phyloP scores from a whole-genome alignment of 2,797 vertebrate species.

The Eospalax fontanierii region DNA sequence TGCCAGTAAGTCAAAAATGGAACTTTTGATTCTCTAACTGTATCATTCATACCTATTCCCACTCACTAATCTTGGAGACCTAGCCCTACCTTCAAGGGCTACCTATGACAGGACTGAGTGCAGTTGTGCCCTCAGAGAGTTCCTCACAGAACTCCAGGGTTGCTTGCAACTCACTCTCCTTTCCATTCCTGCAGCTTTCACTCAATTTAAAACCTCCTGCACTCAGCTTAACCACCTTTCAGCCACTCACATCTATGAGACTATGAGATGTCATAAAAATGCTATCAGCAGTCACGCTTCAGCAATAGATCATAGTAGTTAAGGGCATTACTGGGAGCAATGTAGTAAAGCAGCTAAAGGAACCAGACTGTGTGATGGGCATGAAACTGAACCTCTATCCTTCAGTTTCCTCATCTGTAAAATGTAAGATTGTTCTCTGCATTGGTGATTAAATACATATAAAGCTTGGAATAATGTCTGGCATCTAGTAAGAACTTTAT shows the following conservation, averaged over 20 bases:
- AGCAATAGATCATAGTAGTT: not conserved
- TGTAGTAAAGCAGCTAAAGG: not conserved
- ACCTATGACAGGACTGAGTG: not conserved
- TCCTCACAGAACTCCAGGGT: not conserved
- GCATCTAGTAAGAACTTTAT: not conserved
- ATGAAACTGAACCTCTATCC: not conserved
- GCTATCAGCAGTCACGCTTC: not conserved
- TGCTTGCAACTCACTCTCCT: not conserved
- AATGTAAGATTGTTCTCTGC: not conserved
- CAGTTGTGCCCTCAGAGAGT: not conserved
- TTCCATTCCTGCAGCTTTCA: not conserved
- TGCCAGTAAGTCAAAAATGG: not conserved
- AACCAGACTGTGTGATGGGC: not conserved
- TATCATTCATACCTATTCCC: not conserved
- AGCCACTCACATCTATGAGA: not conserved
- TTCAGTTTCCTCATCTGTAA: constrained; percentile 42
- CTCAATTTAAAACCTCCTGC: not conserved
- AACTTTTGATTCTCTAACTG: not conserved
- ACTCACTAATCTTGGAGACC: not conserved
- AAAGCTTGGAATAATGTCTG: not conserved
- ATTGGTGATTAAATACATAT: constrained; percentile 19
- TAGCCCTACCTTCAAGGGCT: not conserved
- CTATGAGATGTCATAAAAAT: not conserved
- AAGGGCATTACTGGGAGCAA: no score
- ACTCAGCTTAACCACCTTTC: not conserved